phyloP scores from a whole-genome alignment of 2,888 invertebrate genomes.

The Yponomeuta malinellus region DNA sequence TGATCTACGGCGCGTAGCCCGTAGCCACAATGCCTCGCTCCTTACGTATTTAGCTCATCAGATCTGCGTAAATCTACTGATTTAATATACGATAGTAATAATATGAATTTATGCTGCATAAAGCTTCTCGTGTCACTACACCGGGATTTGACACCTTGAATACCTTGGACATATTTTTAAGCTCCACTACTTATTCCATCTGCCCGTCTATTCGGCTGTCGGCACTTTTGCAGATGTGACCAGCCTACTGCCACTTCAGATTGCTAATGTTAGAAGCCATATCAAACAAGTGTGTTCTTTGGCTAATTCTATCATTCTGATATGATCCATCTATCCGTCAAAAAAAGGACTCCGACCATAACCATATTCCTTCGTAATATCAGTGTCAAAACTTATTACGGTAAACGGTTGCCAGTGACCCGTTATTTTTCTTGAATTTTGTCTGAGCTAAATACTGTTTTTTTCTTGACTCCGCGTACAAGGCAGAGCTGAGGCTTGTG shows the following conservation, averaged over 20 bases:
- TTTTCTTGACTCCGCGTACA: neutral
- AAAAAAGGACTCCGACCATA: too few species aligned
- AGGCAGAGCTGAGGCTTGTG: constrained; percentile 25
- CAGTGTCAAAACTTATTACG: constrained; percentile 6
- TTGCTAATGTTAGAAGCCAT: too few species aligned
- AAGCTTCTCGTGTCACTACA: constrained; percentile 20
- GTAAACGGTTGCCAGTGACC: neutral
- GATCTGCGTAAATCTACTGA: constrained; percentile 30
- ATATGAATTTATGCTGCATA: constrained; percentile 28
- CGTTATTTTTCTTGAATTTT: constrained; percentile 7
- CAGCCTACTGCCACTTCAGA: too few species aligned
- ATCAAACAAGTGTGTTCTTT: too few species aligned
- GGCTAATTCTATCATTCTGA: too few species aligned
- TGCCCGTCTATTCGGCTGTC: too few species aligned
- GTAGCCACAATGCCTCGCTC: constrained; percentile 49
- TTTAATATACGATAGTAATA: constrained; percentile 26
- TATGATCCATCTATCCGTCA: too few species aligned
- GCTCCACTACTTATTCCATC: too few species aligned
- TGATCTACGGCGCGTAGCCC: constrained; percentile 74
- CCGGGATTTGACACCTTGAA: too few species aligned
- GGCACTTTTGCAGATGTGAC: too few species aligned
- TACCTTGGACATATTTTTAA: too few species aligned
- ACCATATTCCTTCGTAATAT: neutral
- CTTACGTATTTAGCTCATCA: constrained; percentile 15
- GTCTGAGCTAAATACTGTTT: constrained; percentile 9